phyloP scores from a whole-genome alignment of 2,113 vertebrate genomes.

The Leptobrachium leishanense region DNA sequence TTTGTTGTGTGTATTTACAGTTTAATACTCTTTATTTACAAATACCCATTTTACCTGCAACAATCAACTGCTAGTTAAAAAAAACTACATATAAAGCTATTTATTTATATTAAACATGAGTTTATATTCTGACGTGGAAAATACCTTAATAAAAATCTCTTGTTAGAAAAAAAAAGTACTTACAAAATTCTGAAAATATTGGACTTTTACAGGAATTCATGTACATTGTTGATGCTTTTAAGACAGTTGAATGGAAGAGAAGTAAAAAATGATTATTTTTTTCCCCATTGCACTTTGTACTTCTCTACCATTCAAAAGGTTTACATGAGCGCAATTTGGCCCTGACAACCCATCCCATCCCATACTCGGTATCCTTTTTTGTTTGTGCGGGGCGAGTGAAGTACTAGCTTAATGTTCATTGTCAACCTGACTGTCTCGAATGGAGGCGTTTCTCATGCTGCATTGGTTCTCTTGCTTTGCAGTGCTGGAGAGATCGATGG shows the following conservation, averaged over 20 bases:
- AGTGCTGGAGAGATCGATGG: slow-evolving; percentile 91
- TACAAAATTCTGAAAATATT: slow-evolving; percentile 19
- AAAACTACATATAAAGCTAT: slow-evolving; percentile 5
- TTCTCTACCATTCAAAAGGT: neutral
- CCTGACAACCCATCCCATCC: fast-evolving
- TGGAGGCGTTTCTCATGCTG: slow-evolving; percentile 49
- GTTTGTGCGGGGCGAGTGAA: neutral
- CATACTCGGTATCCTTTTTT: neutral
- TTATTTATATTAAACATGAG: slow-evolving; percentile 12
- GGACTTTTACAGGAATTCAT: slow-evolving; percentile 20
- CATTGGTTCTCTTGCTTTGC: slow-evolving; percentile 73
- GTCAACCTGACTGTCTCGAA: slow-evolving; percentile 41
- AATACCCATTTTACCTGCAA: neutral
- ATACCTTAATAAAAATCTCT: slow-evolving; percentile 17
- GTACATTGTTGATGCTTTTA: slow-evolving; percentile 22
- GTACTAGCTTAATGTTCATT: slow-evolving; percentile 60
- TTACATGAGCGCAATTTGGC: neutral
- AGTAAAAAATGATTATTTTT: neutral
- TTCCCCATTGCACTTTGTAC: neutral
- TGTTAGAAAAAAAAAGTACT: slow-evolving; percentile 24
- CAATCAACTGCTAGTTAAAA: neutral
- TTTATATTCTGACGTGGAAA: slow-evolving; percentile 12
- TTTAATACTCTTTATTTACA: neutral
- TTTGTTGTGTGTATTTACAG: neutral
- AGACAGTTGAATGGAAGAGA: neutral